phyloP scores from a whole-genome alignment of 2,113 vertebrate genomes.

The Gavia stellata region DNA sequence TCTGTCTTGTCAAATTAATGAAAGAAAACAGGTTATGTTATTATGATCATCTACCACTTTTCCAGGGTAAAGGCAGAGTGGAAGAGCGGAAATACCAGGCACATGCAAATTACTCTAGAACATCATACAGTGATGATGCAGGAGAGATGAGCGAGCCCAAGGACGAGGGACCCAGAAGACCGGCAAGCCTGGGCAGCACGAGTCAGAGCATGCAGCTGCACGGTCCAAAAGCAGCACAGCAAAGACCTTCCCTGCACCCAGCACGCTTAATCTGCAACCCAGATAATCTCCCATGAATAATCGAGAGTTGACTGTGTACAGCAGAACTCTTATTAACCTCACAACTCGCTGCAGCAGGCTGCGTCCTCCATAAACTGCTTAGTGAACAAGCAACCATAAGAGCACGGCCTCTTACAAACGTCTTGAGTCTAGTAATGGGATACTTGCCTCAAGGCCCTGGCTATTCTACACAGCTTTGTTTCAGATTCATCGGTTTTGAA shows the following conservation, averaged over 20 bases:
- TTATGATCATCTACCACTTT: neutral
- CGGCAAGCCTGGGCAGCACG: accelerated
- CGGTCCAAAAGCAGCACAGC: neutral
- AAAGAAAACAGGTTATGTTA: neutral
- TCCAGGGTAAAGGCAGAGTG: neutral
- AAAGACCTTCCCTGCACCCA: neutral
- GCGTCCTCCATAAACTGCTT: neutral
- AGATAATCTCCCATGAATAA: neutral
- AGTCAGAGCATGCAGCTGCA: neutral
- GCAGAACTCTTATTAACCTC: neutral
- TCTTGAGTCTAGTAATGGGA: neutral
- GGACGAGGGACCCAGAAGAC: neutral
- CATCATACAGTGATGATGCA: accelerated
- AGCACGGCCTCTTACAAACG: neutral
- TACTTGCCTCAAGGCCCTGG: neutral
- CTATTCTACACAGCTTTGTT: neutral
- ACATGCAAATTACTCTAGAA: neutral
- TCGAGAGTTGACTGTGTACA: neutral
- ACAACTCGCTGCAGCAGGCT: neutral
- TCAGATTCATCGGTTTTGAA: neutral
- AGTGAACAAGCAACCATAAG: neutral
- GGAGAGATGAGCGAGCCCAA: accelerated
- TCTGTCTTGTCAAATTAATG: neutral
- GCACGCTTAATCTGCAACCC: neutral
- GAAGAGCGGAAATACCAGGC: neutral